A percentile compares a stretch with the other conserved stretches of the same genome.
These are phyloP conservation scores for Nesoenas mayeri DNA, from an alignment of 2,113 vertebrate species.

Conservation along the genomic window DNA sequence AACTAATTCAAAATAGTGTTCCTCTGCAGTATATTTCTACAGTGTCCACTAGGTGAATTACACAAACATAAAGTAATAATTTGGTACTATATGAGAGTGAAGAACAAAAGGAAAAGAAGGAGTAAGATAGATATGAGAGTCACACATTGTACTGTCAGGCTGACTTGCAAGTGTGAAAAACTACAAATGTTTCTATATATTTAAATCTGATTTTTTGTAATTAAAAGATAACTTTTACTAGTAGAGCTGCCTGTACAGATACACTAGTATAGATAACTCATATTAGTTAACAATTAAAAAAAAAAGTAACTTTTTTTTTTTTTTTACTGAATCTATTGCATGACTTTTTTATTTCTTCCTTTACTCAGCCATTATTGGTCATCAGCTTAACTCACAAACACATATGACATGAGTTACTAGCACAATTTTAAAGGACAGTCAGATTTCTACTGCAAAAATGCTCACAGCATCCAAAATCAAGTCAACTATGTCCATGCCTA, in stretches of 20 bases:
- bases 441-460: neutral
- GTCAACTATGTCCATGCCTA: neutral
- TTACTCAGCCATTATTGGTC: neutral
- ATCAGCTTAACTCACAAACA: neutral
- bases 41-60: neutral
- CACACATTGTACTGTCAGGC: neutral
- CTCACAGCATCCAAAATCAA: neutral
- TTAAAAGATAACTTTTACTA: neutral
- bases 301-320: neutral
- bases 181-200: neutral
- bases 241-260: neutral
- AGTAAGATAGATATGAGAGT: neutral
- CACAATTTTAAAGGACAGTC: neutral
- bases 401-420: neutral
- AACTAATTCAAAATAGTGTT: neutral
- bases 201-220: neutral
- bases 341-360: neutral
- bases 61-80: neutral
- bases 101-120: neutral
- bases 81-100: neutral
- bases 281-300: neutral
- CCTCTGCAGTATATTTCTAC: neutral
- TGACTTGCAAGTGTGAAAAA: neutral
- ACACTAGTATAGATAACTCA: neutral
- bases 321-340: neutral